A percentile compares a stretch with the other conserved stretches of the same genome.
phyloP scores from a whole-genome alignment of 2,113 vertebrate species.

The Geococcyx californianus region DNA sequence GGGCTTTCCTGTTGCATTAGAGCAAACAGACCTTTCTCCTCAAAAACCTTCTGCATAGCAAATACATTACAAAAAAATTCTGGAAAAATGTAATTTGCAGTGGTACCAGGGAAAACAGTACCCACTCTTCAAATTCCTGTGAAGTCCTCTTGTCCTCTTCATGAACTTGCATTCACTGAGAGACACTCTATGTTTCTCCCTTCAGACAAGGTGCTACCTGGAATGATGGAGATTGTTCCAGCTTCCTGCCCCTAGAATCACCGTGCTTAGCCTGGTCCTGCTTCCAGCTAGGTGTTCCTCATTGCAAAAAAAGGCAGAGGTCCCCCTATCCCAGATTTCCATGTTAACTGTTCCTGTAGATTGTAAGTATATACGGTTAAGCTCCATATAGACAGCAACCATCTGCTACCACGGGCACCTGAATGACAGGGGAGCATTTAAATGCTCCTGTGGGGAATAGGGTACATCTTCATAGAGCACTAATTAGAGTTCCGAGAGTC shows the following conservation, averaged over 20 bases:
- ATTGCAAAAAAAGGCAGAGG: fast-evolving
- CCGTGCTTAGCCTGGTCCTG: not conserved
- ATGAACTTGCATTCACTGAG: not conserved
- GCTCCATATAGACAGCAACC: not conserved
- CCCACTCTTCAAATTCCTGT: not conserved
- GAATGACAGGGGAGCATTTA: not conserved
- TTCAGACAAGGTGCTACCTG: not conserved
- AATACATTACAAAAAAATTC: not conserved
- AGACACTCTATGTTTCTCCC: not conserved
- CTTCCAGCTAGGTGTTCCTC: not conserved
- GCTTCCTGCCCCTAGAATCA: not conserved
- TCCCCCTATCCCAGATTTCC: not conserved
- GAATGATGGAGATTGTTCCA: not conserved
- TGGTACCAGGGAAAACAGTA: not conserved
- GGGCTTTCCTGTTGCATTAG: not conserved
- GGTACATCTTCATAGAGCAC: not conserved
- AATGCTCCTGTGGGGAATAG: not conserved
- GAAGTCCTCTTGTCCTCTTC: not conserved
- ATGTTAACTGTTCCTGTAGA: not conserved
- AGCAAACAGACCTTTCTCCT: not conserved
- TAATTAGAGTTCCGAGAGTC: not conserved
- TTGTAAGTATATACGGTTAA: not conserved
- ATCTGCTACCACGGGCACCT: not conserved
- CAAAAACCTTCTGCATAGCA: not conserved
- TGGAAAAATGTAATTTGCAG: not conserved